phyloP scores from a whole-genome alignment of 2,888 invertebrate species.

The Apomyelois bistriatella region DNA sequence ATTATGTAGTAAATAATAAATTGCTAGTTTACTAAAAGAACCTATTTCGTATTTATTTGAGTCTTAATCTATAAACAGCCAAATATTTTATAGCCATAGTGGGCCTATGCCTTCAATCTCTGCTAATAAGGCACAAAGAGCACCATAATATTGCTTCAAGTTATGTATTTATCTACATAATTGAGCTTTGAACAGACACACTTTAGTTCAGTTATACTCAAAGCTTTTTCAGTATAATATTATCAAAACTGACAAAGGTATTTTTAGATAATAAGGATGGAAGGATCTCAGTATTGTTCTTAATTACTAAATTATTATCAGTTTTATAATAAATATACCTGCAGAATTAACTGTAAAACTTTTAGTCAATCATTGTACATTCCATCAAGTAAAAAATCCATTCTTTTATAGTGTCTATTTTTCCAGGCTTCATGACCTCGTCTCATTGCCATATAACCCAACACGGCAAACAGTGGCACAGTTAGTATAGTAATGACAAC shows the following conservation, averaged over 20 bases:
- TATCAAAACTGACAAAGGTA: no score
- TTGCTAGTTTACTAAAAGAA: no score
- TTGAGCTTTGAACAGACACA: neutral
- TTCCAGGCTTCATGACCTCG: slow-evolving; percentile 91
- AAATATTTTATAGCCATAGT: neutral
- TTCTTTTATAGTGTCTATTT: slow-evolving; percentile 90
- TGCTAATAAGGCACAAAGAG: slow-evolving; percentile 11
- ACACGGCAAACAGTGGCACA: slow-evolving; percentile 85
- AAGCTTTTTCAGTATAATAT: neutral
- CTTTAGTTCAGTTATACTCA: neutral
- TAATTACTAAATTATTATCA: no score
- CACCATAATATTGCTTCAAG: slow-evolving; percentile 7
- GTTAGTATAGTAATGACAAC: slow-evolving; percentile 86
- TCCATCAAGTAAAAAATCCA: slow-evolving; percentile 94
- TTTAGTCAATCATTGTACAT: slow-evolving; percentile 89
- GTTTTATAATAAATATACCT: no score
- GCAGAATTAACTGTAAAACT: neutral
- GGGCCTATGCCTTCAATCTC: neutral
- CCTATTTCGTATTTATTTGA: no score
- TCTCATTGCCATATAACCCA: slow-evolving; percentile 83
- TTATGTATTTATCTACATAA: neutral
- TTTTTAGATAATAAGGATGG: no score
- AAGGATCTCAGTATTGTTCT: no score
- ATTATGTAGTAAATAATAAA: no score
- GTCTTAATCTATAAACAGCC: no score